phyloP scores from a whole-genome alignment of 2,113 vertebrate genomes.

The Strix uralensis region DNA sequence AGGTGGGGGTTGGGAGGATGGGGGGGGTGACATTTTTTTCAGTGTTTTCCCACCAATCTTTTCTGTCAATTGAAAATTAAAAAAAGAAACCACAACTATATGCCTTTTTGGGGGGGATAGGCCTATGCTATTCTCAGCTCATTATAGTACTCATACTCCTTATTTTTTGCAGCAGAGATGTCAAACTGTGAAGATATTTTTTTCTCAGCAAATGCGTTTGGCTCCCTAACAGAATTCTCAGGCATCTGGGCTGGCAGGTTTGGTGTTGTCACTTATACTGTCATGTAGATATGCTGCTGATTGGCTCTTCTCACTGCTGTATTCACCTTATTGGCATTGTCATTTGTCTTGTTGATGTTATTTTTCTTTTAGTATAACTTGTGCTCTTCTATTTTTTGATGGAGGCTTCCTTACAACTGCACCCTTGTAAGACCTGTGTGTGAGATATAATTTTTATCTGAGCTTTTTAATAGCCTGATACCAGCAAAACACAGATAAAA shows the following conservation, averaged over 20 bases:
- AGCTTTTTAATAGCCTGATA: background rate
- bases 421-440: background rate
- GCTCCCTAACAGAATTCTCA: slow-evolving; percentile 7
- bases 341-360: background rate
- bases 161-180: slow-evolving; percentile 39
- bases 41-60: background rate
- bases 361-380: slow-evolving; percentile 20
- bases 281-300: slow-evolving; percentile 18
- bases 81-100: no score
- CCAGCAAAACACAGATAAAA: background rate
- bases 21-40: rapidly evolving
- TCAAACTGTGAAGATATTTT: slow-evolving; percentile 47
- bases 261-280: slow-evolving; percentile 28
- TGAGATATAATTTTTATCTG: background rate
- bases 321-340: slow-evolving; percentile 18
- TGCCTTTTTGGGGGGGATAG: background rate
- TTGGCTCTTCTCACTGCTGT: background rate
- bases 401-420: background rate
- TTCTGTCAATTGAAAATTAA: background rate
- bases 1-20: background rate
- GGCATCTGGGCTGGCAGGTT: slow-evolving; percentile 23
- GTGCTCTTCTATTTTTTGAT: background rate
- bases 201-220: slow-evolving; percentile 3
- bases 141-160: background rate
- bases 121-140: background rate